Percentiles rank a stretch among this genome's conserved stretches.
Evolutionary conservation across 2,888 invertebrate species (phyloP).

Genomic region (Parnassius apollo): DNA sequence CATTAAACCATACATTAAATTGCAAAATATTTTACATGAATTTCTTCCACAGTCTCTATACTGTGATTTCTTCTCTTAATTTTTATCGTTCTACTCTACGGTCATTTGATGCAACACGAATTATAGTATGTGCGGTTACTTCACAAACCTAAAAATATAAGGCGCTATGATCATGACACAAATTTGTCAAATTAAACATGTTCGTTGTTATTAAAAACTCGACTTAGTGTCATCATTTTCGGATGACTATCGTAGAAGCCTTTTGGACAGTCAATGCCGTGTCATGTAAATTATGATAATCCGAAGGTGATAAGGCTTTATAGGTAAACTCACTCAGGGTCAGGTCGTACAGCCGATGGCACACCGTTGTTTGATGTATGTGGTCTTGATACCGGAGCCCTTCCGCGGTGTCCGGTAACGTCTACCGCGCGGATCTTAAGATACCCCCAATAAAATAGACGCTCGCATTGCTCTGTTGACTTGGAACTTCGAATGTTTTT

Average conservation of each 20-base stretch:
- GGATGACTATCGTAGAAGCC: conserved; percentile 1
- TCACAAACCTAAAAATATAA: too few relatives aligned
- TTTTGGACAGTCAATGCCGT: conserved; percentile 13
- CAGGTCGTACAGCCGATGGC: conserved; percentile 61
- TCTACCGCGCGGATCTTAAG: conserved; percentile 49
- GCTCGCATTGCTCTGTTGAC: background rate
- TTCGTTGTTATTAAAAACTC: conserved; percentile 38
- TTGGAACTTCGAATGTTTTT: conserved; percentile 1
- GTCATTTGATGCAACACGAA: too few relatives aligned
- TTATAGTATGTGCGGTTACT: too few relatives aligned
- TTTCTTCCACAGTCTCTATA: too few relatives aligned
- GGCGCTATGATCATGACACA: conserved; percentile 3
- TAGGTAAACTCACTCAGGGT: conserved; percentile 66
- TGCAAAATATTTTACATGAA: too few relatives aligned
- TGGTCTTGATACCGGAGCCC: conserved; percentile 66
- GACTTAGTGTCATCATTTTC: background rate
- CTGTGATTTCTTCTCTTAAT: too few relatives aligned
- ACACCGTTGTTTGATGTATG: conserved; percentile 72
- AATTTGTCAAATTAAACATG: conserved; percentile 8
- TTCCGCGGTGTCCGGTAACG: conserved; percentile 72
- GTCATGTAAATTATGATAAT: conserved; percentile 42
- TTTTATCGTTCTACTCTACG: too few relatives aligned
- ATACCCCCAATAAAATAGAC: conserved; percentile 9
- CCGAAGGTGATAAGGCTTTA: conserved; percentile 56
- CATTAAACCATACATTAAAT: too few relatives aligned